Percentiles rank a stretch among this genome's conserved stretches.
Evolutionary conservation across 2,113 vertebrate species (phyloP).

Genomic region (Hoplias malabaricus): DNA sequence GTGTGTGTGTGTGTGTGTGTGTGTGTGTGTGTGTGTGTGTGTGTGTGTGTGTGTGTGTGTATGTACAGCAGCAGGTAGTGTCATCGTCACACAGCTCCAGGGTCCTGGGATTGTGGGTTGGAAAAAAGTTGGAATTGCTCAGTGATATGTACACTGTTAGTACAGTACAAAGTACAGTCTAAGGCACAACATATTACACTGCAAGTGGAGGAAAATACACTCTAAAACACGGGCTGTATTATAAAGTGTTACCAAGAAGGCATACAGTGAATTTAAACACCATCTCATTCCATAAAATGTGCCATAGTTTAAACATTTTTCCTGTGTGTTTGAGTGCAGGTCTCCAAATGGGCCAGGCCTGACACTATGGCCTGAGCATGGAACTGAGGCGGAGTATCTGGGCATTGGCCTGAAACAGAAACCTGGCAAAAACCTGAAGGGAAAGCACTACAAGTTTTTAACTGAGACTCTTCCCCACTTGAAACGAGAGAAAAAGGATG

Average conservation of each 20-base stretch:
- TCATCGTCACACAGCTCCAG: no score
- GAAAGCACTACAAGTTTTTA: conserved; percentile 61
- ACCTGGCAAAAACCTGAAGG: conserved; percentile 57
- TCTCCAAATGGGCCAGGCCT: conserved; percentile 70
- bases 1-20: no score
- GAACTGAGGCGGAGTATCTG: conserved; percentile 62
- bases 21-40: no score
- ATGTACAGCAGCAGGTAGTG: no score
- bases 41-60: no score
- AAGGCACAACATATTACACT: no score
- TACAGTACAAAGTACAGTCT: no score
- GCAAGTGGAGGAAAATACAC: no score
- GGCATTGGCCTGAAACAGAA: conserved; percentile 62
- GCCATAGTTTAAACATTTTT: neutral
- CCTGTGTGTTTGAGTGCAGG: conserved; percentile 47
- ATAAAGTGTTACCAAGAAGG: neutral
- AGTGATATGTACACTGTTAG: no score
- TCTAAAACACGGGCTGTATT: no score
- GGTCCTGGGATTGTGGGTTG: no score
- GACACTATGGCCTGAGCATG: conserved; percentile 69
- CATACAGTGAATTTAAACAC: neutral
- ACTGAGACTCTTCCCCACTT: conserved; percentile 65
- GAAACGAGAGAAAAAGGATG: conserved; percentile 32
- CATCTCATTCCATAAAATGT: neutral
- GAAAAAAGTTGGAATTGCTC: no score